A percentile compares a stretch with the other conserved stretches of the same genome.
Evolutionary conservation across 2,797 vertebrate species (phyloP).

Genomic region (Pseudochaenichthys georgianus): DNA sequence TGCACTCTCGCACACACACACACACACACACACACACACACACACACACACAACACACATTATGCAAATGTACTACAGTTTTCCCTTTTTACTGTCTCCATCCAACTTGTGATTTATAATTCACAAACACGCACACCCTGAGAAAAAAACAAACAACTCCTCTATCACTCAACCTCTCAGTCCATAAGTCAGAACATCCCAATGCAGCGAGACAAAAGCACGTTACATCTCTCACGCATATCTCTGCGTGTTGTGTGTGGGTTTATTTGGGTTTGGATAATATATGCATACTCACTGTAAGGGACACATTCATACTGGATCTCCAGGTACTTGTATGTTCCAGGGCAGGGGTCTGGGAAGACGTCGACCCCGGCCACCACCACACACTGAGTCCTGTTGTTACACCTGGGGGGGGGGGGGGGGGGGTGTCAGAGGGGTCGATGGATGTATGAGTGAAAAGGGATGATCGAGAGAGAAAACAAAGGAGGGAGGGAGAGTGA

Average conservation of each 20-base stretch:
- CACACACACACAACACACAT: conserved; percentile 3
- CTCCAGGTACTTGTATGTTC: conserved; percentile 83
- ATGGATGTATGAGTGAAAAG: conserved; percentile 16
- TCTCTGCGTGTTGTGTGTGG: conserved; percentile 31
- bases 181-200: conserved; percentile 44
- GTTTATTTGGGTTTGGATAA: conserved; percentile 26
- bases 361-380: conserved; percentile 93
- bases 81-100: conserved; percentile 45
- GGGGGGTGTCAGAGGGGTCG: conserved; percentile 16
- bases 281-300: conserved; percentile 89
- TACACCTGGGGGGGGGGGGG: conserved; percentile 85
- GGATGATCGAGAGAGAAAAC: conserved; percentile 43
- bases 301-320: conserved; percentile 94
- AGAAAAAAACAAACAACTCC: conserved; percentile 65
- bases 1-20: conserved; percentile 7
- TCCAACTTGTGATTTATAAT: conserved; percentile 33
- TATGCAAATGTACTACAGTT: conserved; percentile 53
- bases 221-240: conserved; percentile 48
- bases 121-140: conserved; percentile 59
- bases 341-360: conserved; percentile 85
- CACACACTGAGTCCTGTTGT: conserved; percentile 94
- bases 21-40: conserved; percentile 31
- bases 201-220: conserved; percentile 40
- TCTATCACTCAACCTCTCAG: conserved; percentile 60
- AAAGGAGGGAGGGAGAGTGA: conserved; percentile 57